Evolutionary conservation across 2,113 vertebrate genomes (phyloP), one percentile per base, ranked within the genome.

Genomic region (Capra hircus): DNA sequence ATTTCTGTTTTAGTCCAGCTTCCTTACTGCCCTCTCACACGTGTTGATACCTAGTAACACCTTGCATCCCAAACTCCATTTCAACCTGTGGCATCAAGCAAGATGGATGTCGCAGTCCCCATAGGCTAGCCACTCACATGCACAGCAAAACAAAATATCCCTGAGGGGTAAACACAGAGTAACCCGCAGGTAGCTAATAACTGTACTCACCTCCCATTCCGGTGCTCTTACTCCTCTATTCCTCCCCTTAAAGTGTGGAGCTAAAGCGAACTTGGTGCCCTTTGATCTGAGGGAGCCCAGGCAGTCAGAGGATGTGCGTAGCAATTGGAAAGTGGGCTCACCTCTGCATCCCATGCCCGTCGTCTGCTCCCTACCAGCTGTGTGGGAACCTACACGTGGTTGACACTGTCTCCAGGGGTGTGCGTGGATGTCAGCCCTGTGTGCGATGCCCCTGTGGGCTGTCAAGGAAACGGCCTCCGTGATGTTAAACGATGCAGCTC

Each of bases 401-500:
- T 85, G 71, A 74, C n/a, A 28, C 62, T 53, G 82, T 62, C 94
- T 59, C 83, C 16, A 12, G 87, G 43, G 67, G 83, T 27, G 13
- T 28, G 9, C 0, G 0, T 40, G 64, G 93, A 4, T 23, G 90
- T 90, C 96, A 97, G 64, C 16, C 62, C 21, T 55, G 9, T 45
- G 43, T 14, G 88, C 59, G 94, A 16, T 17, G 1, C 81, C 52
- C 48, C 87, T 67, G 9, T 92, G 33, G 48, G 88, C 59, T 96
- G 71, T 96, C 87, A 97, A 94, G 96, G n/a, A 55, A 93, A 95
- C 81, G 30, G 88, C 85, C 11, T 9, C 3, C 25, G 50, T 27
- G 14, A 48, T 97, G 91, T 10, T 97, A 98, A 98, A 98, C 94
- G 85, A 96, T 91, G 77, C 64, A 67, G 33, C 62, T 19, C 62